Evolutionary conservation across 2,113 vertebrate genomes (phyloP).

Genomic region (Vireo altiloquus): DNA sequence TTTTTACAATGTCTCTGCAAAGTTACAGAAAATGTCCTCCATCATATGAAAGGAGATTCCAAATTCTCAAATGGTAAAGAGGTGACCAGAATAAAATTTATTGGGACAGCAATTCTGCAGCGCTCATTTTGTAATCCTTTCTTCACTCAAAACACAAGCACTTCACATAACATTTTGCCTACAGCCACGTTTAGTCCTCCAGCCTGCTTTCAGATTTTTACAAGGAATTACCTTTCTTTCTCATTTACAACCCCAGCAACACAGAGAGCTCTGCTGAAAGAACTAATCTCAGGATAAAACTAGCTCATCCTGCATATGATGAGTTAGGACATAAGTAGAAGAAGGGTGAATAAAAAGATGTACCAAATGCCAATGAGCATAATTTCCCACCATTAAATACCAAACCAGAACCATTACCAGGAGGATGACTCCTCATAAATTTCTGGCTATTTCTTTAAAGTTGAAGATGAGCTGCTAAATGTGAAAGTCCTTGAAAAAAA

Average conservation of each 20-base stretch:
- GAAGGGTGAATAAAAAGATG: not conserved
- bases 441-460: not conserved
- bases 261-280: not conserved
- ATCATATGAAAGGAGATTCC: not conserved
- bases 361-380: not conserved
- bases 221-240: not conserved
- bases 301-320: not conserved
- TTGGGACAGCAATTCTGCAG: not conserved
- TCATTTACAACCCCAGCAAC: not conserved
- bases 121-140: not conserved
- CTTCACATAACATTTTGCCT: not conserved
- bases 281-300: not conserved
- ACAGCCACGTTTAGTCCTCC: not conserved
- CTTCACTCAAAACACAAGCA: not conserved
- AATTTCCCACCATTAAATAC: not conserved
- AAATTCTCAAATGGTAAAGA: not conserved
- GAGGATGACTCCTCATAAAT: not conserved
- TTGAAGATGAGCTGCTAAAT: not conserved
- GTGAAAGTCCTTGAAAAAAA: not conserved
- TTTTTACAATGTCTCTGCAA: not conserved
- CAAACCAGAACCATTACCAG: not conserved
- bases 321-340: not conserved
- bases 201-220: not conserved
- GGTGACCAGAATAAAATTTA: not conserved
- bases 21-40: not conserved